Percentiles rank a stretch among this genome's conserved stretches.
Conservation (phyloP, 2,113 vertebrate species). For the Condylura cristata region DNA sequence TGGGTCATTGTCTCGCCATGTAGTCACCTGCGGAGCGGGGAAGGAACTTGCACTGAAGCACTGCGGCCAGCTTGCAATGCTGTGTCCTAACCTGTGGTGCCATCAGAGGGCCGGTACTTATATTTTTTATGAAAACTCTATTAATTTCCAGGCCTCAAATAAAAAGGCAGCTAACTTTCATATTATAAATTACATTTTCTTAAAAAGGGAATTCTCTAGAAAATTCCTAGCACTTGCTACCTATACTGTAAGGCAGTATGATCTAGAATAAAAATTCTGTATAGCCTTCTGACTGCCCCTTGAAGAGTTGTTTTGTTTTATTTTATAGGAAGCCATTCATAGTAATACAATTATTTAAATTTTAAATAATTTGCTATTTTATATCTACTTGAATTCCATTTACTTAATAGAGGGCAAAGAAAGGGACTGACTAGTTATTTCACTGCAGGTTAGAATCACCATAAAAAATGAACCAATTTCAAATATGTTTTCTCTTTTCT, state of each 20-base stretch:
- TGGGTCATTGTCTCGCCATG: no score
- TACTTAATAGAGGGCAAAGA: not conserved
- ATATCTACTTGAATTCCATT: not conserved
- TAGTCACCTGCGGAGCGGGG: no score
- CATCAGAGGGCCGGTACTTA: no score
- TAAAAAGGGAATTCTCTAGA: not conserved
- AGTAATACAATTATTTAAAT: not conserved
- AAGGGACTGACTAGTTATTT: not conserved
- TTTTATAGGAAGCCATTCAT: not conserved
- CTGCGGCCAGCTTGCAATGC: no score
- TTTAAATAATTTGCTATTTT: constrained; percentile 23
- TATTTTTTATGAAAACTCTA: not conserved
- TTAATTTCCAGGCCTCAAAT: not conserved
- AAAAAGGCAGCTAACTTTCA: not conserved
- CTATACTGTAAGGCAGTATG: not conserved
- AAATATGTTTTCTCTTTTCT: no score
- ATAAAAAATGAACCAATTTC: not conserved
- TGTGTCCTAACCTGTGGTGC: no score
- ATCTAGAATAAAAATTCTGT: not conserved
- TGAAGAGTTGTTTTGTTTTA: not conserved
- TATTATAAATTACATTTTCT: not conserved
- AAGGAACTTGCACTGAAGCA: no score
- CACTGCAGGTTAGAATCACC: not conserved
- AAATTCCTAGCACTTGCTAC: accelerated
- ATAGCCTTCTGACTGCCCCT: not conserved